Evolutionary conservation across 2,797 vertebrate genomes (phyloP).

Genomic region (Columba guinea): DNA sequence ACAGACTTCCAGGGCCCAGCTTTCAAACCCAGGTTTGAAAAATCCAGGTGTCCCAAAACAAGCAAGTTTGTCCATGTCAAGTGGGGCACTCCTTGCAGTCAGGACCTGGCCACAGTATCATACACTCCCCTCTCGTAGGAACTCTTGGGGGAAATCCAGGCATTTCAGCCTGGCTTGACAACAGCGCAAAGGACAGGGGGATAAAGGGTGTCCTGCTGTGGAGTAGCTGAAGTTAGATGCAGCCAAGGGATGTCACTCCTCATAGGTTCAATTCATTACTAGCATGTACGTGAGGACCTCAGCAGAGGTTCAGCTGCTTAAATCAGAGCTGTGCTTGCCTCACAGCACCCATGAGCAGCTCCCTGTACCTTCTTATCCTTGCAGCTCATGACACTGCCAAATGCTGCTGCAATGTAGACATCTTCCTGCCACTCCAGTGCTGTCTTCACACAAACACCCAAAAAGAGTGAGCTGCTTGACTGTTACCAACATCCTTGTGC

Average conservation of each 20-base stretch:
- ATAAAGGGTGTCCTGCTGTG: background rate
- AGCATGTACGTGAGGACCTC: background rate
- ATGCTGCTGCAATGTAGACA: fast-evolving
- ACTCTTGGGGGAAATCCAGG: background rate
- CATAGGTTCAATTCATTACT: background rate
- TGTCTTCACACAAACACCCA: background rate
- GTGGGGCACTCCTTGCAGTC: background rate
- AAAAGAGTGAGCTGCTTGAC: background rate
- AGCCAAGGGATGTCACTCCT: background rate
- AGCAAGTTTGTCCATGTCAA: fast-evolving
- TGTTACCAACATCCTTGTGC: background rate
- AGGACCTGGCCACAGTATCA: background rate
- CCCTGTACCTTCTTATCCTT: background rate
- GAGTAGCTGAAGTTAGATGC: background rate
- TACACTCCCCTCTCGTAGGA: fast-evolving
- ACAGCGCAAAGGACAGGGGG: background rate
- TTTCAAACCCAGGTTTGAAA: background rate
- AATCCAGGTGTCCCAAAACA: background rate
- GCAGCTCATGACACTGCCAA: fast-evolving
- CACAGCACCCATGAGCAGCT: background rate
- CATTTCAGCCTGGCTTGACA: background rate
- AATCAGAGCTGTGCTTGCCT: background rate
- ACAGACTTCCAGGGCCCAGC: background rate
- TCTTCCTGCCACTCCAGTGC: background rate
- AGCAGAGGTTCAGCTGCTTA: background rate